phyloP scores from a whole-genome alignment of 1,140 invertebrate species.

The Bombus confusus region DNA sequence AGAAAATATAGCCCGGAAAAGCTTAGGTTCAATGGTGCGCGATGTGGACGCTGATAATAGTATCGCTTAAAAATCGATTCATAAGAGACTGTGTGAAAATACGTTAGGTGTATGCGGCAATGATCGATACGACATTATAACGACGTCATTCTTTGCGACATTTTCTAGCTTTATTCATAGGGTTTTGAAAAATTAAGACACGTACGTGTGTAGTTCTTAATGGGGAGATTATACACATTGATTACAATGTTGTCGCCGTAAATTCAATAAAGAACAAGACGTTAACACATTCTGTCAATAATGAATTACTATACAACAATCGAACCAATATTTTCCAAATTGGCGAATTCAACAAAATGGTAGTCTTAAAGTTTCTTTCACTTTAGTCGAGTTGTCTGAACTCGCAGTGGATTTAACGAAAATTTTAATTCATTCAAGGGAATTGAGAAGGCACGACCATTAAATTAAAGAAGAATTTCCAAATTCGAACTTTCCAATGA shows the following conservation, averaged over 20 bases:
- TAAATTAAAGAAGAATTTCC: neutral
- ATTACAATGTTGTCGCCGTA: neutral
- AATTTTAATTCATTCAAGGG: neutral
- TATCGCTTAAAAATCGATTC: neutral
- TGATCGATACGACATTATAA: neutral
- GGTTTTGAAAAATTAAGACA: neutral
- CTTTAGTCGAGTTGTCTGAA: neutral
- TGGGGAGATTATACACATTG: neutral
- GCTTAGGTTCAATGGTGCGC: neutral
- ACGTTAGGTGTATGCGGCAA: neutral
- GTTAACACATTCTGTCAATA: neutral
- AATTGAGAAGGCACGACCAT: neutral
- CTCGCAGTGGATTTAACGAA: neutral
- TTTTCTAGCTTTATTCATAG: neutral
- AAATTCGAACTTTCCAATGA: neutral
- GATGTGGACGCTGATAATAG: neutral
- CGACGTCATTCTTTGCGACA: neutral
- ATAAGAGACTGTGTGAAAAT: neutral
- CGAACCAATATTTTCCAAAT: neutral
- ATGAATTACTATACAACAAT: neutral
- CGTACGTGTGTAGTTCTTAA: neutral
- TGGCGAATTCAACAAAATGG: neutral
- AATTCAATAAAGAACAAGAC: neutral
- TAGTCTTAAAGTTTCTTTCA: too few relatives aligned
- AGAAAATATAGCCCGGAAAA: neutral